Evolutionary conservation across 1,140 invertebrate species (phyloP), one percentile per base, ranked within the genome.

Genomic region (Asbolus verrucosus): DNA sequence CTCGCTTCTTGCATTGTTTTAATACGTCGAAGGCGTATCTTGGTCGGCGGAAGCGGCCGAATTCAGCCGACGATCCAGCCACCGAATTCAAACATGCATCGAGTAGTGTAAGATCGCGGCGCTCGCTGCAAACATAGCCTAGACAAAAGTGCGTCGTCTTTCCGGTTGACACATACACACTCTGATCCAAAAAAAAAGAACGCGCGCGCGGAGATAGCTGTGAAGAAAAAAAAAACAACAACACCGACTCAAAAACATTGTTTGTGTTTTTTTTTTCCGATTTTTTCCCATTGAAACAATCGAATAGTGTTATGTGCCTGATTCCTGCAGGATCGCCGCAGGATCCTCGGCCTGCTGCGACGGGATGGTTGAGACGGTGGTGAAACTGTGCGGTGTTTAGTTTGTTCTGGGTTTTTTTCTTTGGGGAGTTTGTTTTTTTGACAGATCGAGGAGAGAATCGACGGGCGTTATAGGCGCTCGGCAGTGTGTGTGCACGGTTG

Each of bases 1-100:
- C 71, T 63, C 71, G n/a, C 43, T 65, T 41, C 6, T 11, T 54
- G 67, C 71, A 72, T 72, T 72, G 71, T 72, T 72, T 72, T 54
- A 72, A 65, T 50, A 46, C 66, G 59, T 18, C 21, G 38, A 19
- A 21, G 71, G 65, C 68, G 68, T 67, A 36, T 4, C 62, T 38
- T 41, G 5, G 13, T 2, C 11, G 5, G 16, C 71, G 71, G 33
- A 13, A 6, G 15, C 15, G 8, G 30, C 59, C 71, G 71, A 67
- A 33, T 1, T 15, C 14, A 1, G 2, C 30, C 65, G 41, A 41
- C 6, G 24, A 15, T 39, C 27, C 61, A 67, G 70, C 21, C 19
- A 36, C 36, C 65, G 39, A 71, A 71, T 66, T 60, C 54, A 61
- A 46, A 66, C 46, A 65, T 33, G 67, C 24, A 63, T 63, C 61